These are phyloP conservation scores for Paratilapia polleni DNA, from an alignment of 2,113 vertebrate genomes.

Conservation along the genomic window DNA sequence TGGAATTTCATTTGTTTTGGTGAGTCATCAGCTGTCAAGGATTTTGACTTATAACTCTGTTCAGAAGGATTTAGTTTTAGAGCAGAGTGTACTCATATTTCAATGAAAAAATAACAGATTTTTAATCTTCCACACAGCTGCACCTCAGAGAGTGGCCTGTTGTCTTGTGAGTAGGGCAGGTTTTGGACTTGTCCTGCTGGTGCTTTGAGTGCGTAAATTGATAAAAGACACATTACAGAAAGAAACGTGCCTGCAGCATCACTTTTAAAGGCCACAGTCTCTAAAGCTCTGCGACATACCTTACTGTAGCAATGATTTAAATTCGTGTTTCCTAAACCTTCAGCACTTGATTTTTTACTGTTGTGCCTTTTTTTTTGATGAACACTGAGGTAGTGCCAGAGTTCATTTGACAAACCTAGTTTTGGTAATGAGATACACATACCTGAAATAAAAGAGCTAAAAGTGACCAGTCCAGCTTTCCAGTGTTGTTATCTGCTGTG, in stretches of 20 bases:
- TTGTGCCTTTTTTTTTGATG: background rate
- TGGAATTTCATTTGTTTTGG: background rate
- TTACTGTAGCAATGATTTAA: constrained; percentile 17
- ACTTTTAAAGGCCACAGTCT: constrained; percentile 31
- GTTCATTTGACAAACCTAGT: background rate
- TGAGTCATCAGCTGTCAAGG: background rate
- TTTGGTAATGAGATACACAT: background rate
- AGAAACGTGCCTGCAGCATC: constrained; percentile 11
- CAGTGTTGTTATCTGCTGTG: background rate
- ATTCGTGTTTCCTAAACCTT: constrained; percentile 2
- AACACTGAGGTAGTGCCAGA: background rate
- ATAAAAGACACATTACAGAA: constrained; percentile 57
- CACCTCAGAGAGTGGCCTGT: constrained; percentile 7
- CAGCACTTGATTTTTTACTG: background rate
- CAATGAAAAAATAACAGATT: constrained; percentile 17
- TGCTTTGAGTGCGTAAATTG: constrained; percentile 19
- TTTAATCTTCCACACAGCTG: constrained; percentile 17
- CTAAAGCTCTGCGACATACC: background rate
- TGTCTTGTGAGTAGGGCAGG: constrained; percentile 12
- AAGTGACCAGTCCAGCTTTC: background rate
- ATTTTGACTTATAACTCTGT: constrained; percentile 8
- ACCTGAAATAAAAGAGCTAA: background rate
- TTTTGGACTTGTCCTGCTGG: background rate
- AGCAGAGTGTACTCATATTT: background rate
- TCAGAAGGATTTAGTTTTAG: background rate